Percentiles rank a stretch among this genome's conserved stretches.
phyloP scores from a whole-genome alignment of 2,888 invertebrate genomes.

The Lamellibrachia satsuma region DNA sequence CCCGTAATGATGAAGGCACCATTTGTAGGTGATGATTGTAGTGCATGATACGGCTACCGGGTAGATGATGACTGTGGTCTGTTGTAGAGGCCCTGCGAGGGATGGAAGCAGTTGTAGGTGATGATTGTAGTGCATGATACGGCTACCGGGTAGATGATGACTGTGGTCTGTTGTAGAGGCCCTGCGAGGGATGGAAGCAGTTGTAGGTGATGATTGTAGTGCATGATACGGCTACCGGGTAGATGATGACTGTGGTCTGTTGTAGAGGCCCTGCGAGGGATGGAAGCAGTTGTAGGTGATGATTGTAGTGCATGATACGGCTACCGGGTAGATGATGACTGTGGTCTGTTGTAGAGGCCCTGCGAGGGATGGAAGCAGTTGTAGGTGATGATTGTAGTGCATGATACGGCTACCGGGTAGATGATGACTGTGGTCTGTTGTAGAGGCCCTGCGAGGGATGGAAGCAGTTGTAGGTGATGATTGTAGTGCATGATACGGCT shows the following conservation, averaged over 20 bases:
- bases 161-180: slow-evolving; percentile 76
- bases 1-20: too few species aligned
- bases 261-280: slow-evolving; percentile 90
- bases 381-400: not conserved
- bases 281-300: slow-evolving; percentile 86
- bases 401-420: too few species aligned
- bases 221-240: too few species aligned
- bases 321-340: not conserved
- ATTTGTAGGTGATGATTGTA: not conserved
- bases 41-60: not conserved
- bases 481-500: not conserved
- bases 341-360: not conserved
- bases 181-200: slow-evolving; percentile 94
- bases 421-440: not conserved
- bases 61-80: not conserved
- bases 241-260: slow-evolving; percentile 38
- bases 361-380: too few species aligned
- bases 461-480: not conserved
- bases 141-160: not conserved
- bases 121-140: not conserved
- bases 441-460: not conserved
- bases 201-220: slow-evolving; percentile 71
- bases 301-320: not conserved
- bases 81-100: slow-evolving; percentile 87
- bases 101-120: slow-evolving; percentile 99